Evolutionary conservation across 1,140 invertebrate species (phyloP).

Genomic region (Choristoneura fumiferana): DNA sequence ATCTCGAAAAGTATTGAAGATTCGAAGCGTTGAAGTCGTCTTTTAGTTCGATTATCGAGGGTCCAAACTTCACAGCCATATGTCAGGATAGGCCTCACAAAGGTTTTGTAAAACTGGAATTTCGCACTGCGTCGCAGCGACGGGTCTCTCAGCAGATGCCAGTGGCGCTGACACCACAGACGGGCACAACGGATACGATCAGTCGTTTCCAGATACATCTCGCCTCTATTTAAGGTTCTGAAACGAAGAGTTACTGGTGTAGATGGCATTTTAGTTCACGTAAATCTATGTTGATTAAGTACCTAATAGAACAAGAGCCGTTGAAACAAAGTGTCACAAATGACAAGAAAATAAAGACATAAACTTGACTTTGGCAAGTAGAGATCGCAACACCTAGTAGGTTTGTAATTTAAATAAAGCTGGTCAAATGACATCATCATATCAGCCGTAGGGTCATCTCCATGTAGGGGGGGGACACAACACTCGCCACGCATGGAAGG

Average conservation of each 20-base stretch:
- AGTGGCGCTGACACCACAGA: slow-evolving; percentile 38
- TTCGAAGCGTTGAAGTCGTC: slow-evolving; percentile 38
- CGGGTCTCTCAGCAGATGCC: slow-evolving; percentile 33
- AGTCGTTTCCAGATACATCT: slow-evolving; percentile 34
- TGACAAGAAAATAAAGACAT: too few relatives aligned
- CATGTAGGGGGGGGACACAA: too few relatives aligned
- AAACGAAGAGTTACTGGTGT: slow-evolving; percentile 27
- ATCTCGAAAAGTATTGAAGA: slow-evolving; percentile 33
- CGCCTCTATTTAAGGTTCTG: slow-evolving; percentile 22
- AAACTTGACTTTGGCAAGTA: too few relatives aligned
- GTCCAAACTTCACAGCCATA: slow-evolving; percentile 48
- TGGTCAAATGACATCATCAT: too few relatives aligned
- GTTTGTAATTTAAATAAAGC: too few relatives aligned
- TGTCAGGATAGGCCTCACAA: slow-evolving; percentile 45
- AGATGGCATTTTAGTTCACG: slow-evolving; percentile 23
- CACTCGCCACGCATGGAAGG: too few relatives aligned
- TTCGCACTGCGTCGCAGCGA: slow-evolving; percentile 28
- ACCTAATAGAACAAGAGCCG: too few relatives aligned
- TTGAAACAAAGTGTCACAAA: too few relatives aligned
- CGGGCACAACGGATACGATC: slow-evolving; percentile 40
- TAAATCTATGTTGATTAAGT: too few relatives aligned
- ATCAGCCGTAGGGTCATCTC: too few relatives aligned
- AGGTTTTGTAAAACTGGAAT: slow-evolving; percentile 44
- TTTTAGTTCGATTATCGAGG: slow-evolving; percentile 22
- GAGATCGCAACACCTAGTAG: too few relatives aligned